Evolutionary conservation across 2,797 vertebrate species (phyloP).

Genomic region (Pelobates cultripes): DNA sequence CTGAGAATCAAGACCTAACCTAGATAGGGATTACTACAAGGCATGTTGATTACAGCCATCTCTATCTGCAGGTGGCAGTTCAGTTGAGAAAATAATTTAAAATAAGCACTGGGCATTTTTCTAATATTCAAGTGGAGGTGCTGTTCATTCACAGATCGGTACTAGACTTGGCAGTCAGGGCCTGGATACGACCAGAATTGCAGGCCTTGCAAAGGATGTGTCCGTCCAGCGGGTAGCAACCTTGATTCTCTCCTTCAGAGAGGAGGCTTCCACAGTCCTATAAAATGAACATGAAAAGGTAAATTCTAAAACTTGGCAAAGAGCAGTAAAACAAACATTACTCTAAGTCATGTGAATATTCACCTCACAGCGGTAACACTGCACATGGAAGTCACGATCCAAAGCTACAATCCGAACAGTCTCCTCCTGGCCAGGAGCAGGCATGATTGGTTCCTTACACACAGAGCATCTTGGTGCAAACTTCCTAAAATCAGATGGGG

Average conservation of each 20-base stretch:
- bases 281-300: background rate
- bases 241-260: conserved; percentile 97
- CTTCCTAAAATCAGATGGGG: conserved; percentile 76
- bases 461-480: conserved; percentile 97
- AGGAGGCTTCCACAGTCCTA: conserved; percentile 94
- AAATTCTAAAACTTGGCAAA: no score
- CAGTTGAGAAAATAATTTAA: conserved; percentile 33
- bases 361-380: conserved; percentile 98
- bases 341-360: conserved; percentile 49
- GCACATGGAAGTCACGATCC: conserved; percentile 96
- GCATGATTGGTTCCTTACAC: conserved; percentile 96
- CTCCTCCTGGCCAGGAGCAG: conserved; percentile 94
- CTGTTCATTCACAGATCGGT: conserved; percentile 89
- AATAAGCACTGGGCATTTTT: conserved; percentile 58
- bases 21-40: background rate
- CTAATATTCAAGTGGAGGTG: conserved; percentile 61
- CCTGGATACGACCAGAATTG: conserved; percentile 92
- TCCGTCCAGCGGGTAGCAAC: conserved; percentile 96
- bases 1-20: background rate
- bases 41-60: conserved; percentile 13
- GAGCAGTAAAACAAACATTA: no score
- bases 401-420: conserved; percentile 96
- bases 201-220: conserved; percentile 98
- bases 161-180: conserved; percentile 94
- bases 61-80: conserved; percentile 15